Conservation (phyloP, 2,797 vertebrate genomes). For the Tenualosa ilisha region DNA sequence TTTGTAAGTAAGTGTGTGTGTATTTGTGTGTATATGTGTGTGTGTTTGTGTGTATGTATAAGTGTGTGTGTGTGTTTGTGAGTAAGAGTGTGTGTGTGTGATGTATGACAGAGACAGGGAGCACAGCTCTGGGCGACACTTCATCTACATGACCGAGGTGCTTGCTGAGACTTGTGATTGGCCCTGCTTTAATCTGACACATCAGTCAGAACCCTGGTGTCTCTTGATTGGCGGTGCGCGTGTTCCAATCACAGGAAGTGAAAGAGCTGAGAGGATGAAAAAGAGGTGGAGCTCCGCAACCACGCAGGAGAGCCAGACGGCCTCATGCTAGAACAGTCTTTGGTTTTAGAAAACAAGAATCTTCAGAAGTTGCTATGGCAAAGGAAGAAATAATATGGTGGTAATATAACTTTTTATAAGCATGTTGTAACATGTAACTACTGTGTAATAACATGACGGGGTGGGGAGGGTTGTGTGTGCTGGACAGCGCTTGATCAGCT, state of each 20-base stretch:
- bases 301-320: conserved; percentile 34
- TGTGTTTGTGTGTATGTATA: background rate
- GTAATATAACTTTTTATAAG: background rate
- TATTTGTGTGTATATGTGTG: background rate
- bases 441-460: background rate
- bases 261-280: too few species aligned
- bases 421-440: background rate
- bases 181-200: background rate
- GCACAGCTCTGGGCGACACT: background rate
- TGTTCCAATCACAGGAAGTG: too few species aligned
- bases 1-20: background rate
- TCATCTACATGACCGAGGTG: too few species aligned
- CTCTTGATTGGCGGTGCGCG: background rate
- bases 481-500: background rate
- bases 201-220: background rate
- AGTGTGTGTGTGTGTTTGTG: too few species aligned
- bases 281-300: too few species aligned
- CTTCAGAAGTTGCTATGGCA: conserved; percentile 33
- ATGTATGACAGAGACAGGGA: background rate
- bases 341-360: conserved; percentile 73
- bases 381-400: background rate
- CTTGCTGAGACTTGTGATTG: background rate
- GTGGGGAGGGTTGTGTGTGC: background rate
- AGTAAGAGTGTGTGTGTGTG: background rate
- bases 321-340: conserved; percentile 69